Evolutionary conservation across 2,113 vertebrate genomes (phyloP).

Genomic region (Epinephelus fuscoguttatus): DNA sequence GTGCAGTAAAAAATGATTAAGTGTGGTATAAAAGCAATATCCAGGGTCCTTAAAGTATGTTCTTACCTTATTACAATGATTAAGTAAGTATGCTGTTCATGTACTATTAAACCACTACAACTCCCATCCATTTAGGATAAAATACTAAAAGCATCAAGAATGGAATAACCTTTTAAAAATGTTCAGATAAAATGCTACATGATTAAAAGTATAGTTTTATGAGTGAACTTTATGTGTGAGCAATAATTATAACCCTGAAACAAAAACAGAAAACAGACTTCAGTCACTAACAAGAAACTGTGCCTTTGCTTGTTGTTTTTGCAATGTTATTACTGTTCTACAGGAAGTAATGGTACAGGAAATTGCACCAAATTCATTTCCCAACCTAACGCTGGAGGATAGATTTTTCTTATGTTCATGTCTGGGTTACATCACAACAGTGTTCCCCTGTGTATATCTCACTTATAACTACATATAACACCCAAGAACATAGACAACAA

Average conservation of each 20-base stretch:
- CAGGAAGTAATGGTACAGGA: neutral
- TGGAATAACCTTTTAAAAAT: neutral
- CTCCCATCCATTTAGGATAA: neutral
- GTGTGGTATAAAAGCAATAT: too few species aligned
- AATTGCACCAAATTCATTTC: neutral
- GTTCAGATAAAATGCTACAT: too few species aligned
- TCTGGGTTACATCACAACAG: neutral
- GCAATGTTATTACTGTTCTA: neutral
- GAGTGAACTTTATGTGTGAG: too few species aligned
- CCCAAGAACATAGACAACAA: neutral
- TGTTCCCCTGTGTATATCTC: neutral
- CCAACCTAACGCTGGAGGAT: neutral
- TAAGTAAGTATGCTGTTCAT: neutral
- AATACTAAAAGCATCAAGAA: neutral
- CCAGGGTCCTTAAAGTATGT: neutral
- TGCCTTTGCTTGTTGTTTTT: neutral
- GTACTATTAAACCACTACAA: neutral
- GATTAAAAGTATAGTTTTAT: too few species aligned
- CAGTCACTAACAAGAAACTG: neutral
- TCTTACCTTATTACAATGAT: neutral
- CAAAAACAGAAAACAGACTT: neutral
- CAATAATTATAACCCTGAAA: too few species aligned
- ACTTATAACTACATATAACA: neutral
- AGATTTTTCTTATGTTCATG: neutral
- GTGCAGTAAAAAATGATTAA: neutral